Conservation (phyloP, 2,888 invertebrate genomes). For the Ectropis crepuscularia region DNA sequence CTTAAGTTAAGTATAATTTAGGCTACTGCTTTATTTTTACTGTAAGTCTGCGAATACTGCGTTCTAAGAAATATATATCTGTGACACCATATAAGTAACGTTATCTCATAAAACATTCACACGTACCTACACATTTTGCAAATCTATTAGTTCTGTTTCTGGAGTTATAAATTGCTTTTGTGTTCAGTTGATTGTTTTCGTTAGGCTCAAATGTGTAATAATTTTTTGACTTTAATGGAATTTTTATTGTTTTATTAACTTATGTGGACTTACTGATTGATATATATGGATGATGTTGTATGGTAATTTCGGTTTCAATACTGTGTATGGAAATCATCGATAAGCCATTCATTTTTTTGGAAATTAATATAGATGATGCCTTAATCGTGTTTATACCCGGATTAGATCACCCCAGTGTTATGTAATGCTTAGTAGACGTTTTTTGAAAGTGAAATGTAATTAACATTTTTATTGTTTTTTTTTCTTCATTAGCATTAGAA, state of each 20-base stretch:
- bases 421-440: no score
- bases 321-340: slow-evolving; percentile 11
- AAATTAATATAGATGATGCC: slow-evolving; percentile 2
- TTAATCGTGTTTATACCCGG: no score
- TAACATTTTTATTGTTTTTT: no score
- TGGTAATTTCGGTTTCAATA: slow-evolving; percentile 10
- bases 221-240: slow-evolving; percentile 9
- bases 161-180: slow-evolving; percentile 12
- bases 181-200: not conserved
- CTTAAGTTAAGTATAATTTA: no score
- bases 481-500: no score
- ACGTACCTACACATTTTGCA: slow-evolving; percentile 6
- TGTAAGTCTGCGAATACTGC: not conserved
- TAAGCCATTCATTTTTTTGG: slow-evolving; percentile 9
- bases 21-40: not conserved
- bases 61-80: not conserved
- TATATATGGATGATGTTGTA: slow-evolving; percentile 2
- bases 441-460: no score
- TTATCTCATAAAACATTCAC: not conserved
- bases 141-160: slow-evolving; percentile 9
- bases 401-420: no score
- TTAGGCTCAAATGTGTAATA: slow-evolving; percentile 1
- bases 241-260: slow-evolving; percentile 4
- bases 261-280: slow-evolving; percentile 7
- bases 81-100: slow-evolving; percentile 12